These are phyloP conservation scores for Holcopasites calliopsidis DNA, from an alignment of 1,140 invertebrate species.

Conservation along the genomic window DNA sequence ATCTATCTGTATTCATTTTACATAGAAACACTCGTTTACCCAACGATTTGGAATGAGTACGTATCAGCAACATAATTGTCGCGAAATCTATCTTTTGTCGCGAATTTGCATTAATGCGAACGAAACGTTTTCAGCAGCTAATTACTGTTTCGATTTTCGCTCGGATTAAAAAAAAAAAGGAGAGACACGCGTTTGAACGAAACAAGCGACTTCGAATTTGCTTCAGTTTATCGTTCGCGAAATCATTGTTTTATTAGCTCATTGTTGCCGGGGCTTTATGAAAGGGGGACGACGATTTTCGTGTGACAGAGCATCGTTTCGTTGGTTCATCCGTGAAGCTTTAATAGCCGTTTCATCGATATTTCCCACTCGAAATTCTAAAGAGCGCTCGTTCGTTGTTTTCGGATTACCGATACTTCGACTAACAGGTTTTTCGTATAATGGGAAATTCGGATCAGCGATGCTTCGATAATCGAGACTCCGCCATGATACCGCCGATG, in stretches of 20 bases:
- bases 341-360: not conserved
- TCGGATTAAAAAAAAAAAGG: not conserved
- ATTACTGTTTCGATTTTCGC: not conserved
- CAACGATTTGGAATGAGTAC: too few species aligned
- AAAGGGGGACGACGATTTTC: not conserved
- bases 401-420: slow-evolving; percentile 16
- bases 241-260: not conserved
- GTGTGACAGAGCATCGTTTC: not conserved
- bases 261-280: not conserved
- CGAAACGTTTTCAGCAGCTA: not conserved
- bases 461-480: not conserved
- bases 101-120: not conserved
- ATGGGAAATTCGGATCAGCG: slow-evolving; percentile 7
- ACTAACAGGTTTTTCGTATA: slow-evolving; percentile 14
- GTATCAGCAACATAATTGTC: too few species aligned
- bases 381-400: not conserved
- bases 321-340: not conserved
- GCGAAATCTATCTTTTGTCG: too few species aligned
- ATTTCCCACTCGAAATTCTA: not conserved
- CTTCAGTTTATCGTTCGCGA: not conserved
- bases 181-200: not conserved
- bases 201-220: not conserved
- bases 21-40: too few species aligned
- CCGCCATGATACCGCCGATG: not conserved
- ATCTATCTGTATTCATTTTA: too few species aligned